phyloP scores from a whole-genome alignment of 1,140 invertebrate genomes.

The Hycleus cichorii region DNA sequence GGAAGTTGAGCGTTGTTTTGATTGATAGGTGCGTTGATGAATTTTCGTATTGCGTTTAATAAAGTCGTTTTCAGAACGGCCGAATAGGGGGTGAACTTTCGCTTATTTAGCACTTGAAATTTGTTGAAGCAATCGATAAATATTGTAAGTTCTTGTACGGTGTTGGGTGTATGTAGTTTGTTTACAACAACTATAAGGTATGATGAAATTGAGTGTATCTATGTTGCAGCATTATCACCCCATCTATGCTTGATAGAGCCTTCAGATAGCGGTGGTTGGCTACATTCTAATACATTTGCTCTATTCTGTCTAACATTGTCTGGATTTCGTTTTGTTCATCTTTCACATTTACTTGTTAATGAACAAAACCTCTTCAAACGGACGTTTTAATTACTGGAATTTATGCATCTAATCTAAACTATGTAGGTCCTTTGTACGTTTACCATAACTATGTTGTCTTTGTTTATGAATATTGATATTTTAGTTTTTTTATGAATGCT shows the following conservation, averaged over 20 bases:
- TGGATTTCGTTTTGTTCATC: conserved; percentile 12
- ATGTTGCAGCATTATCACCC: not conserved
- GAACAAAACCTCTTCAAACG: conserved; percentile 22
- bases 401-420: conserved; percentile 24
- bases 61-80: too few species aligned
- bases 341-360: conserved; percentile 20
- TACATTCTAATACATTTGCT: not conserved
- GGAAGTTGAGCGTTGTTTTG: too few species aligned
- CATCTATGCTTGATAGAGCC: not conserved
- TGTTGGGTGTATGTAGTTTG: not conserved
- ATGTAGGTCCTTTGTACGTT: conserved; percentile 11
- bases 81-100: too few species aligned
- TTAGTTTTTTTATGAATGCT: too few species aligned
- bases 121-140: too few species aligned
- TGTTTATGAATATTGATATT: conserved; percentile 17
- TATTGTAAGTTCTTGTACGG: not conserved
- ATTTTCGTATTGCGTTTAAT: too few species aligned
- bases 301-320: not conserved
- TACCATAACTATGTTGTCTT: conserved; percentile 16
- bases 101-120: too few species aligned
- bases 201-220: not conserved
- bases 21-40: too few species aligned
- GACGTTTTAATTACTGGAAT: conserved; percentile 23
- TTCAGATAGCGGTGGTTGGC: not conserved
- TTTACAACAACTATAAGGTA: not conserved